phyloP scores from a whole-genome alignment of 1,140 invertebrate species.

The Listronotus bonariensis region DNA sequence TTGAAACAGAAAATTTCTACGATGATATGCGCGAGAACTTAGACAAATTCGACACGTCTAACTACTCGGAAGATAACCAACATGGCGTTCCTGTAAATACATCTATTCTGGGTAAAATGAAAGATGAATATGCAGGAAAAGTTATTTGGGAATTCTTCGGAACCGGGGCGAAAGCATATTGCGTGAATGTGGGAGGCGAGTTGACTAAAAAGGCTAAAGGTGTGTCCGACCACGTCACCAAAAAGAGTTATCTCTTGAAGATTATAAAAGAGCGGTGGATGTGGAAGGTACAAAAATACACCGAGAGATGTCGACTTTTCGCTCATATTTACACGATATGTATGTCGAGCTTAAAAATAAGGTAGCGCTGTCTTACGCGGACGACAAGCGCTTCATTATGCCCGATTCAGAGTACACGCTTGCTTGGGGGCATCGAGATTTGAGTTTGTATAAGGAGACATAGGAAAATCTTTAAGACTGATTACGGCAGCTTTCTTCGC shows the following conservation, averaged over 20 bases:
- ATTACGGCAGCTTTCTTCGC: too few relatives aligned
- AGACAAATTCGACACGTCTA: conserved; percentile 44
- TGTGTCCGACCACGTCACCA: conserved; percentile 39
- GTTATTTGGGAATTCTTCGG: conserved; percentile 5
- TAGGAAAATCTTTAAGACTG: too few relatives aligned
- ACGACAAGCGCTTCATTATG: conserved; percentile 17
- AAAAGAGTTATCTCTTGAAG: conserved; percentile 6
- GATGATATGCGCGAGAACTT: conserved; percentile 35
- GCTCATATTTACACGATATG: conserved; percentile 8
- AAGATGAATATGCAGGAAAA: conserved; percentile 14
- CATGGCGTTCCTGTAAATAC: conserved; percentile 33
- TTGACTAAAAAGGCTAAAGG: conserved; percentile 45
- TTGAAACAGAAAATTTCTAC: conserved; percentile 37
- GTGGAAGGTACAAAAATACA: background rate
- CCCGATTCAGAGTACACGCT: background rate
- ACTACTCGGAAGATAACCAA: conserved; percentile 38
- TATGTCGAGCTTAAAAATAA: conserved; percentile 19
- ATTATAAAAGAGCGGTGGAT: conserved; percentile 16
- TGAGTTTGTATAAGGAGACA: background rate
- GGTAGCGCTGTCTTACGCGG: conserved; percentile 5
- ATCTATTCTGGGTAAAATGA: conserved; percentile 16
- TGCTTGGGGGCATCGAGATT: conserved; percentile 14
- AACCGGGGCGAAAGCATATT: conserved; percentile 22
- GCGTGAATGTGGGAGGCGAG: conserved; percentile 9
- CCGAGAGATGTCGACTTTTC: conserved; percentile 10